phyloP scores from a whole-genome alignment of 2,797 vertebrate species.

The Acestrorhynchus altus region DNA sequence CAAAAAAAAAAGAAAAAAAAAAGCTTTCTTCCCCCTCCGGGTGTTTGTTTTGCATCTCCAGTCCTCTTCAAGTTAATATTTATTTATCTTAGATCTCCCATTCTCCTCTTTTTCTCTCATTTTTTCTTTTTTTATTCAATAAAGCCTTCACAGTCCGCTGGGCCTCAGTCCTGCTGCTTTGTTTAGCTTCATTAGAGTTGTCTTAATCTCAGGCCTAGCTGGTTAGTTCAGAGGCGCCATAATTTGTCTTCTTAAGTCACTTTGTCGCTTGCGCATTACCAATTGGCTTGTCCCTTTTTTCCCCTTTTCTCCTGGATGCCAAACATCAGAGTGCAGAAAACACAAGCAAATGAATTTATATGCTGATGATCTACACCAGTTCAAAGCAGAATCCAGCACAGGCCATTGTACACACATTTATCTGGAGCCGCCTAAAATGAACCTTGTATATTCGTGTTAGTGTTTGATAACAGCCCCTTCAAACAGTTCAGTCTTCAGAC shows the following conservation, averaged over 20 bases:
- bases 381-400: background rate
- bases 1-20: conserved; percentile 60
- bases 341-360: conserved; percentile 12
- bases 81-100: conserved; percentile 85
- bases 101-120: conserved; percentile 64
- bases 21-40: conserved; percentile 44
- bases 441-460: background rate
- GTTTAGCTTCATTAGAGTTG: conserved; percentile 88
- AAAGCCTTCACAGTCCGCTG: conserved; percentile 86
- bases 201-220: conserved; percentile 84
- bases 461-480: background rate
- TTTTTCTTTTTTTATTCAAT: conserved; percentile 69
- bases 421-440: background rate
- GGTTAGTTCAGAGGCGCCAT: conserved; percentile 75
- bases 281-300: conserved; percentile 24
- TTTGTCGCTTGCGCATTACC: conserved; percentile 67
- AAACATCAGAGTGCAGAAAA: background rate
- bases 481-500: conserved; percentile 19
- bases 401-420: background rate
- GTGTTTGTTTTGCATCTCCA: conserved; percentile 77
- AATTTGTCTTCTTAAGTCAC: conserved; percentile 80
- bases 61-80: conserved; percentile 85
- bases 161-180: conserved; percentile 79
- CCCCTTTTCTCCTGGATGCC: background rate
- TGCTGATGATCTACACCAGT: background rate